phyloP scores from a whole-genome alignment of 1,140 invertebrate species.

The roundworm (Caenorhabditis elegans) region WBcel235 BX284605.5:13160501-13161000 shows the following conservation, averaged over 20 bases:
- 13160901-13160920: conserved; percentile 1
- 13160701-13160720: neutral
- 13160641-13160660: neutral
- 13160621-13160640: neutral
- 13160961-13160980: too few relatives aligned
- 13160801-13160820: conserved; percentile 9
- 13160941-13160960: too few relatives aligned
- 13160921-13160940: neutral
- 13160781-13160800: neutral
- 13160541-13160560: conserved; percentile 24
- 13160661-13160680: neutral
- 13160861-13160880: neutral
- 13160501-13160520: neutral
- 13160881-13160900: neutral
- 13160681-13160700: neutral
- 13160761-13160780: conserved; percentile 26
- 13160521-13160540: conserved; percentile 27
- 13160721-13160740: conserved; percentile 8
- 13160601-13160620: neutral
- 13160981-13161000: too few relatives aligned
- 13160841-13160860: neutral
- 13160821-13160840: neutral
- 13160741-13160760: conserved; percentile 21
- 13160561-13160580: neutral
- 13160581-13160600: neutral